These are phyloP conservation scores for Micromys minutus DNA, from an alignment of 2,113 vertebrate genomes.

Conservation along the genomic window DNA sequence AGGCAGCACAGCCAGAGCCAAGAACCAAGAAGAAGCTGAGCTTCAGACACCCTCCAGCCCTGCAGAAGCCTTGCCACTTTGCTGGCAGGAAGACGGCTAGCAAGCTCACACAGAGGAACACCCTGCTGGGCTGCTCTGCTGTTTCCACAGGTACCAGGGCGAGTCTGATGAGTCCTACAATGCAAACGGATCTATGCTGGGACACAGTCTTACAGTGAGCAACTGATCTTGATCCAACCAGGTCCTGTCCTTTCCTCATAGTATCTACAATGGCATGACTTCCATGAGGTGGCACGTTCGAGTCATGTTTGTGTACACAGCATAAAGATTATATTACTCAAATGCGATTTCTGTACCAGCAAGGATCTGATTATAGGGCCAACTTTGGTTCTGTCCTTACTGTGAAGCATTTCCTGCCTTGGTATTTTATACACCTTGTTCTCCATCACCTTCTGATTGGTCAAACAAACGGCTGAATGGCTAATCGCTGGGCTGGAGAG, in stretches of 20 bases:
- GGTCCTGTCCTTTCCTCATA: background rate
- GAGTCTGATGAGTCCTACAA: background rate
- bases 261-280: background rate
- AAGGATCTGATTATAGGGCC: too few relatives aligned
- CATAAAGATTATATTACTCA: too few relatives aligned
- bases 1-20: background rate
- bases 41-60: background rate
- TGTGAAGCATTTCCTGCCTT: too few relatives aligned
- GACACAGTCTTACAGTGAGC: background rate
- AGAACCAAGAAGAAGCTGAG: background rate
- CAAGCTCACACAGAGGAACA: background rate
- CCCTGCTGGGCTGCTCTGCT: background rate
- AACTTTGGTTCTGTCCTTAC: too few relatives aligned
- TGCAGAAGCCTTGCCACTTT: background rate
- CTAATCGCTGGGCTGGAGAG: too few relatives aligned
- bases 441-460: too few relatives aligned
- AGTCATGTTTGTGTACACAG: too few relatives aligned
- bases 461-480: too few relatives aligned
- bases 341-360: too few relatives aligned
- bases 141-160: background rate
- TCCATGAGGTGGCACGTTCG: background rate
- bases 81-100: background rate
- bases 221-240: background rate
- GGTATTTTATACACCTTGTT: too few relatives aligned
- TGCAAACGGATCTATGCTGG: fast-evolving